Conservation (phyloP, 2,113 vertebrate species). For the Gymnarchus niloticus region DNA sequence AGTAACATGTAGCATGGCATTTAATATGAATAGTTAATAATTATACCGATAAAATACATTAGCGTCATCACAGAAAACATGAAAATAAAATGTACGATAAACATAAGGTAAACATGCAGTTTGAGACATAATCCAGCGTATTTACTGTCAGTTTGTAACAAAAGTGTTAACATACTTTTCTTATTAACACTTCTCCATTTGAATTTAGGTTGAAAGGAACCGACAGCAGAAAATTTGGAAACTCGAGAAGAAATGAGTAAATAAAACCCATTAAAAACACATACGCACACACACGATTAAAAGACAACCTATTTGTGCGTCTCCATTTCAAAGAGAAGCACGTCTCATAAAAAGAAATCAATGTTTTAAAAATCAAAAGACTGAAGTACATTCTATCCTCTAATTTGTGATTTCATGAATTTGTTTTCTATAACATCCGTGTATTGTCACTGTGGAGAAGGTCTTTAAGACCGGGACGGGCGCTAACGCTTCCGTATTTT, state of each 20-base stretch:
- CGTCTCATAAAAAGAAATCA: background rate
- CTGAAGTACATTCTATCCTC: background rate
- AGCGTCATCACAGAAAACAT: background rate
- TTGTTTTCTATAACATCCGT: background rate
- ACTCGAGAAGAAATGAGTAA: background rate
- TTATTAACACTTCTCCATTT: background rate
- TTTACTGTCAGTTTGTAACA: background rate
- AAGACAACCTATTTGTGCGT: background rate
- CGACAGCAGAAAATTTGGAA: background rate
- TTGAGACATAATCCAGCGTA: background rate
- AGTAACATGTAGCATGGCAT: background rate
- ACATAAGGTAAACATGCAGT: background rate
- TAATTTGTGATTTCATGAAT: background rate
- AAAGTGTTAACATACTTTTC: background rate
- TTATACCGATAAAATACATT: background rate
- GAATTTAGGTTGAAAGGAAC: background rate
- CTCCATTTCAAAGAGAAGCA: background rate
- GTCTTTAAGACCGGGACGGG: background rate
- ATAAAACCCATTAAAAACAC: background rate
- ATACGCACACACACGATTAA: background rate
- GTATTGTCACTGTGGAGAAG: background rate
- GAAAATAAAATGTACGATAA: background rate
- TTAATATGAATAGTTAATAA: conserved; percentile 5
- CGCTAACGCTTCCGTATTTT: background rate
- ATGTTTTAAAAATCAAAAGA: background rate